Conservation (phyloP, 2,797 vertebrate species). For the Rhabdophis nuchalis region DNA sequence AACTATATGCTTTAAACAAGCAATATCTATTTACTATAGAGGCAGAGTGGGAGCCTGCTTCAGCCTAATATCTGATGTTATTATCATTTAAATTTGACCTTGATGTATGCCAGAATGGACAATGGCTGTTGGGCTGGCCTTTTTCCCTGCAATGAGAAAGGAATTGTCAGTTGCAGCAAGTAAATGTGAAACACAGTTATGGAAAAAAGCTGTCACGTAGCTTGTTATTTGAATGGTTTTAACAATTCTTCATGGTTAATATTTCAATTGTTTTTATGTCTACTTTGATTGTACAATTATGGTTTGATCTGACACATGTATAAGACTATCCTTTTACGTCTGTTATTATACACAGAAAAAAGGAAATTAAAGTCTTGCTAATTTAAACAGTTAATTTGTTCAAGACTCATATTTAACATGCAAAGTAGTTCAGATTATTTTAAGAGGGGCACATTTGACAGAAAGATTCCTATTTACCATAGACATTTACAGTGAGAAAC, state of each 20-base stretch:
- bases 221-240: not conserved
- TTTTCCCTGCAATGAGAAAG: not conserved
- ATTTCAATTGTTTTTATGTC: not conserved
- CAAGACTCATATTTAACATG: slow-evolving; percentile 7
- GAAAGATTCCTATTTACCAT: not conserved
- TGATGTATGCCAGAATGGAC: not conserved
- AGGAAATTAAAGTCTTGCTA: not conserved
- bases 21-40: not conserved
- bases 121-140: not conserved
- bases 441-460: not conserved
- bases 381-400: not conserved
- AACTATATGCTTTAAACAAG: slow-evolving; percentile 8
- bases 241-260: not conserved
- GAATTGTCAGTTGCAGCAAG: not conserved
- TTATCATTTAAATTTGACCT: not conserved
- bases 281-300: not conserved
- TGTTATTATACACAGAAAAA: not conserved
- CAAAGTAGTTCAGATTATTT: rapidly evolving
- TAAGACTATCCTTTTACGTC: not conserved
- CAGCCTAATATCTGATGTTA: not conserved
- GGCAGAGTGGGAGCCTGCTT: not conserved
- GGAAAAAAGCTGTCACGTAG: not conserved
- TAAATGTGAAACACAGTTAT: not conserved
- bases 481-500: not conserved
- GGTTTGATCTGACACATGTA: not conserved